A percentile compares a stretch with the other conserved stretches of the same genome.
phyloP scores from a whole-genome alignment of 2,797 vertebrate species.

The Dicrostonyx torquatus region DNA sequence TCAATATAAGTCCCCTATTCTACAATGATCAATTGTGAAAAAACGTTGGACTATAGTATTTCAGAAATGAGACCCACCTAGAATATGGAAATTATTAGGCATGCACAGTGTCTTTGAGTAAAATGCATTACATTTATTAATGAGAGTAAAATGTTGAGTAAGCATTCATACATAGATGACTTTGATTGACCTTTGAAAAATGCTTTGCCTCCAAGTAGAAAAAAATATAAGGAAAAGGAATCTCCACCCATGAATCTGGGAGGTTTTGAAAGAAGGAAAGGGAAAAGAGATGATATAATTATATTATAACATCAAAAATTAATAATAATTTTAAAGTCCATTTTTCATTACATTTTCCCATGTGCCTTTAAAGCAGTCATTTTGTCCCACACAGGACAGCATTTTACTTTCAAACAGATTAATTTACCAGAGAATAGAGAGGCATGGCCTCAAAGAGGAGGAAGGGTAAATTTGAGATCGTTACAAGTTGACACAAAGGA shows the following conservation, averaged over 20 bases:
- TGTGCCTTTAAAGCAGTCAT: conserved; percentile 14
- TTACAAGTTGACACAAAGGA: conserved; percentile 24
- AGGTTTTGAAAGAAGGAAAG: background rate
- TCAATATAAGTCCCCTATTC: background rate
- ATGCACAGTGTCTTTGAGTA: background rate
- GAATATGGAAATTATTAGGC: background rate
- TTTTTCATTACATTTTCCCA: background rate
- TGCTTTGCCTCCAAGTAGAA: background rate
- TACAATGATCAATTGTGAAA: background rate
- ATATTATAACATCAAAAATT: background rate
- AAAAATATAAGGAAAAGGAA: background rate
- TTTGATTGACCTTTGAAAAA: background rate
- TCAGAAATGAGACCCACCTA: background rate
- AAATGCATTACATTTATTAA: background rate
- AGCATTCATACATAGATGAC: background rate
- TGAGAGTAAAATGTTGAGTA: background rate
- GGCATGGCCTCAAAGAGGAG: conserved; percentile 1
- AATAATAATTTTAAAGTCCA: background rate
- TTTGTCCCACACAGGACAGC: background rate
- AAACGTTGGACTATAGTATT: background rate
- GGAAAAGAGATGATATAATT: background rate
- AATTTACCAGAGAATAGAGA: conserved; percentile 17
- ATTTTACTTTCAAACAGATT: conserved; percentile 48
- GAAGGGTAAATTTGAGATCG: conserved; percentile 29
- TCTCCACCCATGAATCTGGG: background rate